These are phyloP conservation scores for Ostrea denselamellosa DNA, from an alignment of 1,140 invertebrate species.

Conservation along the genomic window DNA sequence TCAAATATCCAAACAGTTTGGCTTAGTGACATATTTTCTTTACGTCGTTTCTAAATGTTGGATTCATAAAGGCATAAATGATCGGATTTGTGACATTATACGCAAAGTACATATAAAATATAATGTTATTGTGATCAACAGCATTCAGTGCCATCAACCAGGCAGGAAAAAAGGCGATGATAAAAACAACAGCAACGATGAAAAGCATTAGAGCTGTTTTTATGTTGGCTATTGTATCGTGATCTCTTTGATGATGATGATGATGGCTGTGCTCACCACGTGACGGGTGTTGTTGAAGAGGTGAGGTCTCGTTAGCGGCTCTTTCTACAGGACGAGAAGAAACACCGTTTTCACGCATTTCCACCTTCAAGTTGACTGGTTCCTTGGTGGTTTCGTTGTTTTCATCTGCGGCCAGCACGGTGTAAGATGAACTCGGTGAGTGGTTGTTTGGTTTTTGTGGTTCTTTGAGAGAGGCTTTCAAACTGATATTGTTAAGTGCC, in stretches of 20 bases:
- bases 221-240: constrained; percentile 69
- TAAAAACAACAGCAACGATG: constrained; percentile 73
- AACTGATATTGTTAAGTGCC: not conserved
- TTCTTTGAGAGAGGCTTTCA: not conserved
- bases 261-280: constrained; percentile 2
- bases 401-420: not conserved
- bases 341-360: constrained; percentile 48
- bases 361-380: constrained; percentile 28
- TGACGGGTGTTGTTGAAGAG: constrained; percentile 9
- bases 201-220: constrained; percentile 75
- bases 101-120: constrained; percentile 74
- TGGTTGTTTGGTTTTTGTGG: not conserved
- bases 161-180: constrained; percentile 71
- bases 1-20: not conserved
- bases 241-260: constrained; percentile 59
- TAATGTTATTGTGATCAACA: constrained; percentile 61
- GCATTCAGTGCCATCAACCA: constrained; percentile 68
- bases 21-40: constrained; percentile 57
- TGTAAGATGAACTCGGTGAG: not conserved
- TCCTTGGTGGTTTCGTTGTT: constrained; percentile 30
- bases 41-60: constrained; percentile 70
- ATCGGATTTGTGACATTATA: constrained; percentile 75
- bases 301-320: constrained; percentile 21
- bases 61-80: constrained; percentile 77
- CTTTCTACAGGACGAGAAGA: constrained; percentile 30